Conservation (phyloP, 2,113 vertebrate species). For the Euleptes europaea region DNA sequence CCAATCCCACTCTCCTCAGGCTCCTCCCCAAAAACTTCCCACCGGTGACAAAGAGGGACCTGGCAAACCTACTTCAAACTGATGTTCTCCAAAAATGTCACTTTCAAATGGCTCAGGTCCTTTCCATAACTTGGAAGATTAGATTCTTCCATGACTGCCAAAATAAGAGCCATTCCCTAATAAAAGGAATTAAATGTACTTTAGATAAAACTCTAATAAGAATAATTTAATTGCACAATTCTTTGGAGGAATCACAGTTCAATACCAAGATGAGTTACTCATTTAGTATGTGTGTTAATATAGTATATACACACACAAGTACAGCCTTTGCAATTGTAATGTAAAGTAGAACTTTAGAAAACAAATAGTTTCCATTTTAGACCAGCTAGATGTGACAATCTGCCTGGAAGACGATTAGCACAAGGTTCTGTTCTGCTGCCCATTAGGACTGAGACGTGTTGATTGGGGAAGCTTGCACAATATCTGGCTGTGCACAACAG, state of each 20-base stretch:
- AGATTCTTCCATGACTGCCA: background rate
- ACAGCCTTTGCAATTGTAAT: background rate
- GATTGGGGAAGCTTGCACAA: constrained; percentile 7
- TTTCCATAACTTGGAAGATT: background rate
- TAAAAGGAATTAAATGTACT: background rate
- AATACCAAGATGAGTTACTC: background rate
- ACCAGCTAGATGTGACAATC: background rate
- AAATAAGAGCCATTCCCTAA: background rate
- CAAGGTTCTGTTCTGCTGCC: constrained; percentile 8
- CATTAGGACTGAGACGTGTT: constrained; percentile 10
- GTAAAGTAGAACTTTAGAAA: constrained; percentile 19
- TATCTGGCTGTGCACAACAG: background rate
- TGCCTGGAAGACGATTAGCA: constrained; percentile 22
- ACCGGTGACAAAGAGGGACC: no score
- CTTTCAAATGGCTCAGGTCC: background rate
- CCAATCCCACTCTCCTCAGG: no score
- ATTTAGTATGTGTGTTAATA: background rate
- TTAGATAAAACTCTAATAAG: background rate
- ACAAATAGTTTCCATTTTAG: constrained; percentile 30
- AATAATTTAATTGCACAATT: background rate
- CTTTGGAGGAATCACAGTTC: background rate
- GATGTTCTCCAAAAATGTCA: background rate
- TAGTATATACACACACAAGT: background rate
- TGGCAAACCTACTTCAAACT: background rate
- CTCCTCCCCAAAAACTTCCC: no score